Evolutionary conservation across 2,888 invertebrate species (phyloP).

Genomic region (Polyommatus icarus): DNA sequence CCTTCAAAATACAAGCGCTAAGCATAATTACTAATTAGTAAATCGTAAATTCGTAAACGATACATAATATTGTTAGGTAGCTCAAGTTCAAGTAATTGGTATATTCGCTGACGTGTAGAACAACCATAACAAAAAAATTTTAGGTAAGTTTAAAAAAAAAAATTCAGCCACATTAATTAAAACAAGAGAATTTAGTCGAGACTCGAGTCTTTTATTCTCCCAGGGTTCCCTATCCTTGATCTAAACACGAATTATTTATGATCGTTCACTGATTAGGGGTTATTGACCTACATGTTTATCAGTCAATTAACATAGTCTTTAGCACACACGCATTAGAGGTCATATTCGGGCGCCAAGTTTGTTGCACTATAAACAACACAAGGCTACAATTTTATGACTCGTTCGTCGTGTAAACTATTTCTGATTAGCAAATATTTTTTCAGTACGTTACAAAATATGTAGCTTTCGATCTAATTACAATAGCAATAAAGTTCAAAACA

Average conservation of each 20-base stretch:
- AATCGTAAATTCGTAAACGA: no score
- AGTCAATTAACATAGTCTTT: conserved; percentile 14
- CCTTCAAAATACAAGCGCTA: no score
- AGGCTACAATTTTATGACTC: conserved; percentile 16
- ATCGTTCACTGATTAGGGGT: conserved; percentile 11
- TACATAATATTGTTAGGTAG: no score
- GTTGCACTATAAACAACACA: conserved; percentile 15
- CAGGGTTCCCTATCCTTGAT: conserved; percentile 21
- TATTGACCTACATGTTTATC: conserved; percentile 17
- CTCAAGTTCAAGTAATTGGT: no score
- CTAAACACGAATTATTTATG: conserved; percentile 1
- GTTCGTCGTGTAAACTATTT: not conserved
- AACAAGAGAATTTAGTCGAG: not conserved
- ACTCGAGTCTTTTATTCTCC: not conserved
- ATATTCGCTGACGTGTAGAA: not conserved
- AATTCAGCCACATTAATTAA: no score
- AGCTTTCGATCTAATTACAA: not conserved
- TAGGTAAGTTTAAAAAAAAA: no score
- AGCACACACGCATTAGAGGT: conserved; percentile 16
- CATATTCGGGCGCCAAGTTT: not conserved
- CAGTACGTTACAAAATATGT: not conserved
- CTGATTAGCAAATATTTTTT: not conserved
- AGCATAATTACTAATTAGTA: no score
- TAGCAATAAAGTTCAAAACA: not conserved
- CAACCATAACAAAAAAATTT: not conserved